Evolutionary conservation across 1,140 invertebrate genomes (phyloP).

Genomic region (Tachypleus tridentatus): DNA sequence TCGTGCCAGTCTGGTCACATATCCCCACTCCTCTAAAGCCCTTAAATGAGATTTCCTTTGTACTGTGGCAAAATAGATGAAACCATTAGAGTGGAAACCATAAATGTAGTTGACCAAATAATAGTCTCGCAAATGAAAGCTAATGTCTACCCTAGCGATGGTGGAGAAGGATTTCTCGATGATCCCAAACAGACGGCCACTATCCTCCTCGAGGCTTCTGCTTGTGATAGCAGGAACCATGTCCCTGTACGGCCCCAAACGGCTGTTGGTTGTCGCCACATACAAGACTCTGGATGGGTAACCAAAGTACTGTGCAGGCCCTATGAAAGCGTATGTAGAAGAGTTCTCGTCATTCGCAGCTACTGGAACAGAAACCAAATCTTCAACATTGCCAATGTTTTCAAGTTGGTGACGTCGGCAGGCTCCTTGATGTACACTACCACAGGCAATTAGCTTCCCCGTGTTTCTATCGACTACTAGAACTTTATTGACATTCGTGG

Average conservation of each 20-base stretch:
- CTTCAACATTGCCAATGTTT: constrained; percentile 60
- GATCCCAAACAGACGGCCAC: constrained; percentile 48
- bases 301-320: constrained; percentile 67
- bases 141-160: constrained; percentile 78
- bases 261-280: constrained; percentile 87
- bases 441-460: constrained; percentile 70
- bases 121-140: constrained; percentile 69
- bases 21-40: constrained; percentile 71
- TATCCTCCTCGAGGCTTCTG: constrained; percentile 49
- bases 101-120: constrained; percentile 90
- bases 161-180: constrained; percentile 75
- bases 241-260: constrained; percentile 80
- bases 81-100: constrained; percentile 86
- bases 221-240: constrained; percentile 86
- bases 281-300: constrained; percentile 59
- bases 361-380: constrained; percentile 62
- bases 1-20: constrained; percentile 76
- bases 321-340: constrained; percentile 88
- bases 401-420: constrained; percentile 70
- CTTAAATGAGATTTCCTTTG: constrained; percentile 83
- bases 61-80: constrained; percentile 88
- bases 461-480: constrained; percentile 72
- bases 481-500: constrained; percentile 83
- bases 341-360: constrained; percentile 83
- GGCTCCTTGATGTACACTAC: constrained; percentile 73